Evolutionary conservation across 1,140 invertebrate genomes (phyloP).

Genomic region (Drusus annulatus): DNA sequence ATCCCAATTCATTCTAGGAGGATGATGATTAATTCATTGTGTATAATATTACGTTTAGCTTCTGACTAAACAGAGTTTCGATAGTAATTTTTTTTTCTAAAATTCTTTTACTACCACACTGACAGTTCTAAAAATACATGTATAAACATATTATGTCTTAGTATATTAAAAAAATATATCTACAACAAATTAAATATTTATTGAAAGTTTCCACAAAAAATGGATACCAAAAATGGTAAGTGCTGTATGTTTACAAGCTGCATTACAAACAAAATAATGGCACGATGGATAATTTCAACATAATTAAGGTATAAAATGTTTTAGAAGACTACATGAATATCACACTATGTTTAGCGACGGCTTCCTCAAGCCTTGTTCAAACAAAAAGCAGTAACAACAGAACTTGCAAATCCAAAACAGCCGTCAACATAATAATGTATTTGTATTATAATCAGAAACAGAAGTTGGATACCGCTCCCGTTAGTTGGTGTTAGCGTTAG

Average conservation of each 20-base stretch:
- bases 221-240: constrained; percentile 42
- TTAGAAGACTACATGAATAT: constrained; percentile 59
- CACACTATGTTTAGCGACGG: constrained; percentile 59
- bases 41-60: background rate
- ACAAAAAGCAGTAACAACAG: constrained; percentile 53
- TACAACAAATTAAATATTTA: constrained; percentile 39
- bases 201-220: constrained; percentile 42
- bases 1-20: no score
- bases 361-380: constrained; percentile 49
- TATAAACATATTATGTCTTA: constrained; percentile 37
- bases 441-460: constrained; percentile 40
- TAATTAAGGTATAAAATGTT: constrained; percentile 56
- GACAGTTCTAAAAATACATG: constrained; percentile 40
- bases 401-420: constrained; percentile 66
- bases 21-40: background rate
- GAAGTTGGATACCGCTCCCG: no score
- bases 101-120: constrained; percentile 30
- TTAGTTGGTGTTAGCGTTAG: no score
- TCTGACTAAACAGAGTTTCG: constrained; percentile 10
- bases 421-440: constrained; percentile 74
- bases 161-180: constrained; percentile 39
- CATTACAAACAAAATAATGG: constrained; percentile 38
- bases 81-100: constrained; percentile 3
- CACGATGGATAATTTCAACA: constrained; percentile 51
- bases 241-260: constrained; percentile 42